Conservation (phyloP, 2,888 invertebrate species). For the Thelaira solivaga region DNA sequence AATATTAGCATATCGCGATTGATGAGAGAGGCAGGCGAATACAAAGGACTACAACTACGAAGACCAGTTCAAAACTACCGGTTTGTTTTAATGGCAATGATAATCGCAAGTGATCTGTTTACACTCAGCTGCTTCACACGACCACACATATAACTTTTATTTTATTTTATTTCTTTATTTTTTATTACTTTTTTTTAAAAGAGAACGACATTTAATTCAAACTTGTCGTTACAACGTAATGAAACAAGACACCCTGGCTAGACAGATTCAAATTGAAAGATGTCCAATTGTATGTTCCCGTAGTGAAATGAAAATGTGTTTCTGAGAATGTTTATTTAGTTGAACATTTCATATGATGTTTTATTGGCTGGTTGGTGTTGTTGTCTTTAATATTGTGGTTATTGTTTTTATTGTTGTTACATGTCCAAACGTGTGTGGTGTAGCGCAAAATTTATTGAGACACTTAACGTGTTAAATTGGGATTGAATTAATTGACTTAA, state of each 20-base stretch:
- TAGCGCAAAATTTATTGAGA: constrained; percentile 64
- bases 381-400: constrained; percentile 38
- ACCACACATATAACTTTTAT: constrained; percentile 54
- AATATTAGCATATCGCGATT: constrained; percentile 46
- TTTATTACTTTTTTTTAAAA: not conserved
- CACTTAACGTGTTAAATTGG: constrained; percentile 66
- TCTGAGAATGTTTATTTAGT: constrained; percentile 23
- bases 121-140: constrained; percentile 49
- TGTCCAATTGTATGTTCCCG: constrained; percentile 42
- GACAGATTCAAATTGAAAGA: constrained; percentile 59
- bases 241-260: constrained; percentile 57
- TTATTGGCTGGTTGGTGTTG: constrained; percentile 12
- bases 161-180: not conserved
- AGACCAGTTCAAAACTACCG: constrained; percentile 38
- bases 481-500: constrained; percentile 67
- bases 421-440: constrained; percentile 53
- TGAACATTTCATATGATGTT: constrained; percentile 20
- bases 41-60: constrained; percentile 5
- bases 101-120: constrained; percentile 48
- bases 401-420: constrained; percentile 30
- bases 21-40: no score
- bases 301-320: constrained; percentile 17
- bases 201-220: constrained; percentile 48
- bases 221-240: constrained; percentile 52
- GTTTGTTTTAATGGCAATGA: constrained; percentile 42